Evolutionary conservation across 2,888 invertebrate genomes (phyloP).

Genomic region (Sinohyriopsis cumingii): DNA sequence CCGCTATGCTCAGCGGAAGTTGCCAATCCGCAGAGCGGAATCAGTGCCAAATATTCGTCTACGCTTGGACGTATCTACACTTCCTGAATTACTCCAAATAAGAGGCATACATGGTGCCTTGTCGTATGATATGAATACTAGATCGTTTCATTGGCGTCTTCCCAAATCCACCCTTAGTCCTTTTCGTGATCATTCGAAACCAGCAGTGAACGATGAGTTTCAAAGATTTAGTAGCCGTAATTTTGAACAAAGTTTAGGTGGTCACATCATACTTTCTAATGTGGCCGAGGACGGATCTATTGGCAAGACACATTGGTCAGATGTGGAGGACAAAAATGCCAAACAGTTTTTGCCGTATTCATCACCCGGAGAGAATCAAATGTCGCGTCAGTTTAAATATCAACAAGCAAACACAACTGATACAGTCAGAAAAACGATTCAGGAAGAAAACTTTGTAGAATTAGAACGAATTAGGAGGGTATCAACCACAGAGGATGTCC

Average conservation of each 20-base stretch:
- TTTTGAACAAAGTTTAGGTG: too few relatives aligned
- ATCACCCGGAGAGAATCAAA: neutral
- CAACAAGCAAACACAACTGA: slow-evolving; percentile 3
- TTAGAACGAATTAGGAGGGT: neutral
- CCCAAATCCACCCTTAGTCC: too few relatives aligned
- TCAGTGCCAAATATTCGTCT: slow-evolving; percentile 9
- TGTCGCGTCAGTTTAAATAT: neutral
- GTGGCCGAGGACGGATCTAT: too few relatives aligned
- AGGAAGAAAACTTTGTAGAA: neutral
- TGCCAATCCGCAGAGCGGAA: slow-evolving; percentile 4
- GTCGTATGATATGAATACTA: slow-evolving; percentile 1
- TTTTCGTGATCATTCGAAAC: too few relatives aligned
- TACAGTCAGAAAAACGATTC: neutral
- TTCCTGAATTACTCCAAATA: slow-evolving; percentile 19
- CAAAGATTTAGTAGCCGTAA: neutral
- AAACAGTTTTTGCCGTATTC: too few relatives aligned
- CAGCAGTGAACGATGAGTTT: neutral
- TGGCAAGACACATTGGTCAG: too few relatives aligned
- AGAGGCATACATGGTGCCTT: slow-evolving; percentile 18
- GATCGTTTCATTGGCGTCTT: too few relatives aligned
- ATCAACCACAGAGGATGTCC: too few relatives aligned
- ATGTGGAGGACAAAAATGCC: too few relatives aligned
- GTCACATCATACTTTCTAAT: too few relatives aligned
- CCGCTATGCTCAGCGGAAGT: neutral
- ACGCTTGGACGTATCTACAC: slow-evolving; percentile 9